Percentiles rank a stretch among this genome's conserved stretches.
These are phyloP conservation scores for Hirtodrosophila histrioides DNA, from an alignment of 2,888 invertebrate genomes.

Conservation along the genomic window DNA sequence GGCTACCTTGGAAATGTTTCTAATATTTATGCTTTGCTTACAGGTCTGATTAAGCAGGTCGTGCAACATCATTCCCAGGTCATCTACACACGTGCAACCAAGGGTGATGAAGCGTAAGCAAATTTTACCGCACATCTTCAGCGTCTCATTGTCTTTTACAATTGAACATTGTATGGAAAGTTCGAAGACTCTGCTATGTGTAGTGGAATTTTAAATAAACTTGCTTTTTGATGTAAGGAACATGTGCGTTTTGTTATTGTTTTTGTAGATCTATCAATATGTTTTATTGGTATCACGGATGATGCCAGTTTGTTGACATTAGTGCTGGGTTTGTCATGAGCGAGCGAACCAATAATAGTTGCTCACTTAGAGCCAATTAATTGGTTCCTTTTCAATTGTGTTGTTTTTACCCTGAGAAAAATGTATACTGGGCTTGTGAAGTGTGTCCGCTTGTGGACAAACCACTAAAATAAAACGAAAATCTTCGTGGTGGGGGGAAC, in stretches of 20 bases:
- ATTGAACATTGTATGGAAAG: conserved; percentile 65
- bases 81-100: conserved; percentile 98
- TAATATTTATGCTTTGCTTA: conserved; percentile 74
- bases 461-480: too few species aligned
- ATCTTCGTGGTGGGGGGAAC: too few species aligned
- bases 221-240: conserved; percentile 78
- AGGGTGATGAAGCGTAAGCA: conserved; percentile 94
- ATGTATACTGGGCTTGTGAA: too few species aligned
- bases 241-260: conserved; percentile 25
- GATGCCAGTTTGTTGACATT: not conserved
- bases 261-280: conserved; percentile 1
- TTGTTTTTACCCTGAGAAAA: too few species aligned
- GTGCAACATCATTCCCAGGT: conserved; percentile 98
- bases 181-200: conserved; percentile 55
- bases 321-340: not conserved
- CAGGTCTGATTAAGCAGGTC: conserved; percentile 97
- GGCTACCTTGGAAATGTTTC: not conserved
- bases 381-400: too few species aligned
- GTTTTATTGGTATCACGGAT: too few species aligned
- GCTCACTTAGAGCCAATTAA: too few species aligned
- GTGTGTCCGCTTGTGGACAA: too few species aligned
- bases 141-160: conserved; percentile 59
- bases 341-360: not conserved
- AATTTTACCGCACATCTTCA: conserved; percentile 51
- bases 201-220: conserved; percentile 75